These are phyloP conservation scores for Mycetomoellerius zeteki DNA, from an alignment of 1,140 invertebrate genomes.

Conservation along the genomic window DNA sequence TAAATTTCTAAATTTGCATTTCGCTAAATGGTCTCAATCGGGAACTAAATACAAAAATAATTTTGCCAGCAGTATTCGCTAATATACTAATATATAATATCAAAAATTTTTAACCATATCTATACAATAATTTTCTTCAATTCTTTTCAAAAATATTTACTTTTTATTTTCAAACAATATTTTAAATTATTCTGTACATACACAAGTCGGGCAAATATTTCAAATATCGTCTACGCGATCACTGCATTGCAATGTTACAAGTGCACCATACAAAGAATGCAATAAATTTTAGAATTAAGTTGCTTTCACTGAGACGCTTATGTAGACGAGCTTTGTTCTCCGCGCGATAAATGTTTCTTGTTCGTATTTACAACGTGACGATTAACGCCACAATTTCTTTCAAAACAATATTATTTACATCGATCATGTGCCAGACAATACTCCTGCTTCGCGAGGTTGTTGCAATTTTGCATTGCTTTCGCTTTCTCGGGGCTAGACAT, in stretches of 20 bases:
- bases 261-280: background rate
- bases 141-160: background rate
- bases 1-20: too few relatives aligned
- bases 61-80: background rate
- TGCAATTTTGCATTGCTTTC: constrained; percentile 66
- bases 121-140: background rate
- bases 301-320: constrained; percentile 20
- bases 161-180: constrained; percentile 17
- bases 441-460: constrained; percentile 44
- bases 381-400: constrained; percentile 4
- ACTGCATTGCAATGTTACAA: constrained; percentile 8
- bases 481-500: constrained; percentile 39
- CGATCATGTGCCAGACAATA: constrained; percentile 40
- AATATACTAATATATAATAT: constrained; percentile 1
- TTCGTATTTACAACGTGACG: constrained; percentile 55
- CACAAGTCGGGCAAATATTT: constrained; percentile 47
- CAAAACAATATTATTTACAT: constrained; percentile 69
- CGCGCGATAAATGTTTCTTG: constrained; percentile 44
- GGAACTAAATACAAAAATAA: background rate
- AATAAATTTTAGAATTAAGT: constrained; percentile 29
- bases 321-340: constrained; percentile 49
- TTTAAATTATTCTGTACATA: constrained; percentile 38
- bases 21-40: background rate
- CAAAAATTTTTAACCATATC: background rate
- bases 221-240: constrained; percentile 64